Evolutionary conservation across 2,888 invertebrate species (phyloP), one percentile per base, ranked within the genome.

Genomic region (Cepaea hortensis): DNA sequence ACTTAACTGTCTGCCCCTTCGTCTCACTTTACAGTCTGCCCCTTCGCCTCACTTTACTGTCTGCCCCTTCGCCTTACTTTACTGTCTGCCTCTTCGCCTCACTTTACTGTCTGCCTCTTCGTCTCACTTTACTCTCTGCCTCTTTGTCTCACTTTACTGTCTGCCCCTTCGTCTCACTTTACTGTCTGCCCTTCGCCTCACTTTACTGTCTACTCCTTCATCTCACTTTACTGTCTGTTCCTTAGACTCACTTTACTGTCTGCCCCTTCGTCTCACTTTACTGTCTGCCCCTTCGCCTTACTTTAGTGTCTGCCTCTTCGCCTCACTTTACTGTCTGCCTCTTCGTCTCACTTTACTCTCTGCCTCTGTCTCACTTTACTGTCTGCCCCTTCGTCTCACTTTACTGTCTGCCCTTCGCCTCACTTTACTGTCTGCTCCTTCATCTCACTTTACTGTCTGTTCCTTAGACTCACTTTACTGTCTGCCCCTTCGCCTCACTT

Each of bases 41-140:
- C 35, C 35, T 35, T 35, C 1, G 35, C 35, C 35, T 35, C 35
- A 35, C 35, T 35, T 35, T 35, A 35, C 35, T 35, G 35, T 35
- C 35, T 35, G 35, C 35, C 1, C 35, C 35, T 35, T 35, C 35
- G 1, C 1, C 35, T 35, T 1, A 35, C 1, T 35, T 35, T 35
- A 35, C 35, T 35, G 35, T 35, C 35, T 35, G 35, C 35, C 2
- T 2, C 18, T 65, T 9, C 2, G 65, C 2, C 13, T 18, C 18
- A 9, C 9, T 35, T 13, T 79, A n/a, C 61, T 80, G n/a, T 80
- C n/a, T 81, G 62, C 62, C 62, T 81, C 65, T 81, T 23, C 23
- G 2, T 81, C 62, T 81, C 81, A 62, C 62, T 81, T 50, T 77
- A 7, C 35, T 76, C 0, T 68, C 68, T 18, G 20, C 6, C 68